Evolutionary conservation across 2,797 vertebrate species (phyloP), one percentile per base, ranked within the genome.

Genomic region (Thaleichthys pacificus): DNA sequence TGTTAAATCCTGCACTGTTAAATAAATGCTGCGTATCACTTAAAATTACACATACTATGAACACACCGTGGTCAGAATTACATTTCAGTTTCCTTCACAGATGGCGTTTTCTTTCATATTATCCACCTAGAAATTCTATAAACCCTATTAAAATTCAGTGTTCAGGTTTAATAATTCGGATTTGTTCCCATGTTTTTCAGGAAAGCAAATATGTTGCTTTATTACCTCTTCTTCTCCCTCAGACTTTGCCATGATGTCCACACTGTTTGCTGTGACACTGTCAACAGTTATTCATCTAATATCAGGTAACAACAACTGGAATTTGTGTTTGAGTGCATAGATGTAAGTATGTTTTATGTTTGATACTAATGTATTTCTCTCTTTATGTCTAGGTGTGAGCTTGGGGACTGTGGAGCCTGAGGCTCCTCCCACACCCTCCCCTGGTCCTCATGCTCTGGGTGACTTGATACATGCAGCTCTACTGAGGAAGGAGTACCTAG

Each of bases 401-500:
- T 88, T 91, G 61, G 85, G 86, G 84, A 92, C 84, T 69, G 82
- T 89, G 66, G 87, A 91, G 70, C 79, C 89, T 22, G 91, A 91
- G 32, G 74, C 81, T 65, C 75, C 87, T 38, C 89, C 91, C 66
- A 84, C 92, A 71, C 74, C 89, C 70, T 76, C 89, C 73, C 82
- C 93, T 70, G 81, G 88, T 72, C 84, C 91, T 61, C 88, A 88
- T 61, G 88, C 91, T 7, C 73, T 90, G 63, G 89, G 92, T 1
- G 91, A 89, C 49, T 76, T 93, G 80, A 89, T 93, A 85, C 93
- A 94, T 65, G 90, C 93, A 57, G 94, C 94, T 32, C 88, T 95
- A 76, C 90, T 94, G 88, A 94, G 91, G 86, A 96, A 93, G 77
- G 93, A 92, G 68, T 92, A 94, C 81, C 80, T 93, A 26, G 89